These are phyloP conservation scores for Gymnocypris eckloni DNA, from an alignment of 2,797 vertebrate genomes.

Conservation along the genomic window DNA sequence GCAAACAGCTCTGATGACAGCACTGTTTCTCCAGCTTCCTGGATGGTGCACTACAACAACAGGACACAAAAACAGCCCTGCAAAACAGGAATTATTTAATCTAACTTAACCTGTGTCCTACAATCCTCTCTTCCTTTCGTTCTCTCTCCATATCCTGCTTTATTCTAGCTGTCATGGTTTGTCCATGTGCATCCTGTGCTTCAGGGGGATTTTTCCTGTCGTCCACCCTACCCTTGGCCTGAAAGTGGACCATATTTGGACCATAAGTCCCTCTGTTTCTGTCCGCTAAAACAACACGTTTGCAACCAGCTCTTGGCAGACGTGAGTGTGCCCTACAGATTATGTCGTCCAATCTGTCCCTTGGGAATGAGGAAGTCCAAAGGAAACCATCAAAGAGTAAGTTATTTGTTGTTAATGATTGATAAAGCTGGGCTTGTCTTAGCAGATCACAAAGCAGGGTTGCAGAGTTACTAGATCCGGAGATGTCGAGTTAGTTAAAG, in stretches of 20 bases:
- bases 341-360: neutral
- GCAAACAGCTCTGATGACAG: neutral
- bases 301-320: constrained; percentile 7
- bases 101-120: constrained; percentile 55
- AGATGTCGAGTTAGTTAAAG: neutral
- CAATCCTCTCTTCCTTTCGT: constrained; percentile 71
- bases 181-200: constrained; percentile 84
- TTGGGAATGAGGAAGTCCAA: constrained; percentile 7
- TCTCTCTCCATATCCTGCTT: constrained; percentile 78
- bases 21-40: constrained; percentile 15
- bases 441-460: neutral
- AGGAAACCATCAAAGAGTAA: neutral
- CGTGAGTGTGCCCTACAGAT: neutral
- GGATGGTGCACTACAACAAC: neutral
- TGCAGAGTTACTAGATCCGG: neutral
- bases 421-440: neutral
- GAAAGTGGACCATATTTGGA: neutral
- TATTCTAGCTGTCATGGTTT: constrained; percentile 70
- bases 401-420: neutral
- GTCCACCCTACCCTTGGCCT: neutral
- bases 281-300: constrained; percentile 18
- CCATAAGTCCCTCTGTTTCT: constrained; percentile 1
- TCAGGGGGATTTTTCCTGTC: constrained; percentile 46
- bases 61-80: neutral
- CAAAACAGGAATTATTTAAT: constrained; percentile 62